Percentiles rank a stretch among this genome's conserved stretches.
Evolutionary conservation across 2,888 invertebrate species (phyloP).

Genomic region (Eurytoma adleriae): DNA sequence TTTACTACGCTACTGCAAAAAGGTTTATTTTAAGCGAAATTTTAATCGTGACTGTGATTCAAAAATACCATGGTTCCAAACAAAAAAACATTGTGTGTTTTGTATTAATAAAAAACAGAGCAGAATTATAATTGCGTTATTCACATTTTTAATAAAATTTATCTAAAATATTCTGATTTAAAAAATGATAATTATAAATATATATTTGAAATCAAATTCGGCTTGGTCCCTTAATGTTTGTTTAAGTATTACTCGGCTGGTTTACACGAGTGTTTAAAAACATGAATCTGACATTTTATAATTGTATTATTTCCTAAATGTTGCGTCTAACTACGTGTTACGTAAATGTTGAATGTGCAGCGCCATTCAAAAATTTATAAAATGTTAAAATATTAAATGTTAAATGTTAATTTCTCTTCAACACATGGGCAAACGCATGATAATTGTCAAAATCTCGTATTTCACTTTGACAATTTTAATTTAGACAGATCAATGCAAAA

Average conservation of each 20-base stretch:
- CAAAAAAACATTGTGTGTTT: too few species aligned
- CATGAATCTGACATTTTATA: neutral
- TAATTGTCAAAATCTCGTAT: neutral
- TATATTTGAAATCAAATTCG: too few species aligned
- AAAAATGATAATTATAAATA: too few species aligned
- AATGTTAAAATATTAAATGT: constrained; percentile 3
- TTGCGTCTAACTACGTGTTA: constrained; percentile 33
- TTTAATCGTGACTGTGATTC: too few species aligned
- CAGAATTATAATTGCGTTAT: too few species aligned
- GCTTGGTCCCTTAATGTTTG: too few species aligned
- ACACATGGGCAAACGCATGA: neutral
- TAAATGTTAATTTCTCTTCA: constrained; percentile 9
- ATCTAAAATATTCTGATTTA: too few species aligned
- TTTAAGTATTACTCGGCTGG: too few species aligned
- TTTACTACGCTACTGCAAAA: constrained; percentile 1
- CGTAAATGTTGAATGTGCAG: constrained; percentile 17
- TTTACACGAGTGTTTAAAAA: constrained; percentile 20
- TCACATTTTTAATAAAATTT: too few species aligned
- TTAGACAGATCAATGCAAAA: neutral
- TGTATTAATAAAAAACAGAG: too few species aligned
- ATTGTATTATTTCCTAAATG: constrained; percentile 9
- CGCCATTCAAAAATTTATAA: constrained; percentile 19
- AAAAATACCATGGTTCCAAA: too few species aligned
- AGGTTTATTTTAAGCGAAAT: neutral
- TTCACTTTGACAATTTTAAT: neutral